phyloP scores from a whole-genome alignment of 2,888 invertebrate genomes.

The Hyalella azteca region DNA sequence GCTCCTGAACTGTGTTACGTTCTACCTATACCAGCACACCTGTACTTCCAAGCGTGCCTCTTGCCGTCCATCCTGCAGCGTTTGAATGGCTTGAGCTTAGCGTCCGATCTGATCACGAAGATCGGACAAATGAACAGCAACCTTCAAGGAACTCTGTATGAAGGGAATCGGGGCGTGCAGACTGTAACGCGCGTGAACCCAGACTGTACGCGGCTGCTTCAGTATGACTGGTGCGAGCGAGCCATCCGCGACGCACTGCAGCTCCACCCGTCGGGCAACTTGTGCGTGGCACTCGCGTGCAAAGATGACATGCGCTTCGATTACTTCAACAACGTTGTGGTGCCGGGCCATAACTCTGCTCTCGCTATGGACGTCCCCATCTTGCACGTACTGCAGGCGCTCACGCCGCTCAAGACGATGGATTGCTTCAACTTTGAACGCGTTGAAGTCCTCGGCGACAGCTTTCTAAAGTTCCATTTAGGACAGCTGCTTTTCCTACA shows the following conservation, averaged over 20 bases:
- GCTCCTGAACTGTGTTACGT: slow-evolving; percentile 86
- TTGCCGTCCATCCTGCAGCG: slow-evolving; percentile 86
- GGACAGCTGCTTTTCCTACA: slow-evolving; percentile 75
- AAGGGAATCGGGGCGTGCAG: background rate
- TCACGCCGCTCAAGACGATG: slow-evolving; percentile 75
- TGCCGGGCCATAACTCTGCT: background rate
- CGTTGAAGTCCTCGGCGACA: slow-evolving; percentile 86
- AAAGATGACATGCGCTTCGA: slow-evolving; percentile 1
- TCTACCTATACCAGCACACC: slow-evolving; percentile 67
- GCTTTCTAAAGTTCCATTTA: slow-evolving; percentile 80
- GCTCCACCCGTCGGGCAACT: background rate
- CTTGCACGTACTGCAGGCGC: slow-evolving; percentile 65
- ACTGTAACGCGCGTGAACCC: background rate
- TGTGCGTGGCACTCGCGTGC: background rate
- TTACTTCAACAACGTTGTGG: background rate
- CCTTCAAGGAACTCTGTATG: slow-evolving; percentile 66
- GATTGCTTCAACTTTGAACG: slow-evolving; percentile 83
- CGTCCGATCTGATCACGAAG: slow-evolving; percentile 79
- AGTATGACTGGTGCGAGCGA: slow-evolving; percentile 38
- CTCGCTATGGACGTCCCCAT: slow-evolving; percentile 58
- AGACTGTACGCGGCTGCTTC: background rate
- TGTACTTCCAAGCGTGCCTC: slow-evolving; percentile 85
- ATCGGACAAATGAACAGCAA: slow-evolving; percentile 66
- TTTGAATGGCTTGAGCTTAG: slow-evolving; percentile 72
- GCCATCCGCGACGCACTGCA: background rate